These are phyloP conservation scores for Melipona beecheii DNA, from an alignment of 2,888 invertebrate genomes.

Conservation along the genomic window DNA sequence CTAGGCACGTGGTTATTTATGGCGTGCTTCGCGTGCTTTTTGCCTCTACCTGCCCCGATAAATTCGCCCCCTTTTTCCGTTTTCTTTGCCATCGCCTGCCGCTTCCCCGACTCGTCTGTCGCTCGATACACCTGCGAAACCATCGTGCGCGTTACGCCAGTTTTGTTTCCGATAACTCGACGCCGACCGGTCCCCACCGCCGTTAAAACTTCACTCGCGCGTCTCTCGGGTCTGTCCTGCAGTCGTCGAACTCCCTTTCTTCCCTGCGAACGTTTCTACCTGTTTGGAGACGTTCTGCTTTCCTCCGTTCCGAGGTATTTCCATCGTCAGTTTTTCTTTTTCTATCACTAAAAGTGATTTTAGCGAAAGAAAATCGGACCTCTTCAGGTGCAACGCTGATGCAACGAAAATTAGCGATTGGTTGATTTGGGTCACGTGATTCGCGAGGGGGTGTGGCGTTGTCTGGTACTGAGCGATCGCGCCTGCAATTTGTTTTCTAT, in stretches of 20 bases:
- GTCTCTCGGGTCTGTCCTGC: not conserved
- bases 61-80: conserved; percentile 38
- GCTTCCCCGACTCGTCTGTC: conserved; percentile 23
- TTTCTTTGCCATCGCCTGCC: conserved; percentile 14
- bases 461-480: no score
- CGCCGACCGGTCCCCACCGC: conserved; percentile 22
- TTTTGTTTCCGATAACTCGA: conserved; percentile 53
- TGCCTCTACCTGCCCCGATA: conserved; percentile 52
- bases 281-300: no score
- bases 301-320: no score
- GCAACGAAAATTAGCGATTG: no score
- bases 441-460: no score
- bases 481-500: no score
- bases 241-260: not conserved
- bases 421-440: no score
- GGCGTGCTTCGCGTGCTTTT: conserved; percentile 63
- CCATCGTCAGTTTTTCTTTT: no score
- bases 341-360: no score
- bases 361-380: no score
- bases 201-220: conserved; percentile 60
- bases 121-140: conserved; percentile 30
- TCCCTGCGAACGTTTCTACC: no score
- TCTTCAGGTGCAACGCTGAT: no score
- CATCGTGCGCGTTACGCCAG: conserved; percentile 21
- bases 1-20: conserved; percentile 64